Percentiles rank a stretch among this genome's conserved stretches.
phyloP scores from a whole-genome alignment of 2,113 vertebrate genomes.

The Crotalus helleri region DNA sequence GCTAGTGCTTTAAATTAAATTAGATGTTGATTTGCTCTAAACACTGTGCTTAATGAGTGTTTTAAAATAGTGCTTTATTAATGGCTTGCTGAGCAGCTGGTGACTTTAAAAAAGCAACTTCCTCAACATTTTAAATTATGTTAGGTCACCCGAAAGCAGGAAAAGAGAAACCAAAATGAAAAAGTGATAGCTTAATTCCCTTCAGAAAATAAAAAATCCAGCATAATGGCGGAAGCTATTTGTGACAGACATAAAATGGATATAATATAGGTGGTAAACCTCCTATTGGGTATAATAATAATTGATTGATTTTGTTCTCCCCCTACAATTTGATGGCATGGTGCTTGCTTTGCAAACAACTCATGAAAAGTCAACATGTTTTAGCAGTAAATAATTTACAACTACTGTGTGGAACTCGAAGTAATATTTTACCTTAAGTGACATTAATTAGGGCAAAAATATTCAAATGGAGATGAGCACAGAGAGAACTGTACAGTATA shows the following conservation, averaged over 20 bases:
- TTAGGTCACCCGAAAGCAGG: slow-evolving; percentile 29
- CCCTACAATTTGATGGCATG: slow-evolving; percentile 50
- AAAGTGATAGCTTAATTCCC: slow-evolving; percentile 59
- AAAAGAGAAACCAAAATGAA: slow-evolving; percentile 55
- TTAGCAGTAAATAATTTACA: slow-evolving; percentile 70
- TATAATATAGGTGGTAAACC: slow-evolving; percentile 66
- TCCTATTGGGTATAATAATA: slow-evolving; percentile 68
- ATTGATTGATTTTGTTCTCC: slow-evolving; percentile 63
- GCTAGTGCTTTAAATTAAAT: slow-evolving; percentile 43
- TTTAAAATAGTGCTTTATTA: slow-evolving; percentile 50
- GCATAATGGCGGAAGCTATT: slow-evolving; percentile 68
- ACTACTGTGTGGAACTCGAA: slow-evolving; percentile 41
- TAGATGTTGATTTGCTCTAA: slow-evolving; percentile 18
- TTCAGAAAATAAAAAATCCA: slow-evolving; percentile 65
- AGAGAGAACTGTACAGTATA: slow-evolving; percentile 39
- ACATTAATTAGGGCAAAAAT: slow-evolving; percentile 69
- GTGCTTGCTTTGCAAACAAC: slow-evolving; percentile 68
- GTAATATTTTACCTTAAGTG: slow-evolving; percentile 66
- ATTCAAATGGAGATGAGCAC: slow-evolving; percentile 54
- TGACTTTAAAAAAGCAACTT: slow-evolving; percentile 17
- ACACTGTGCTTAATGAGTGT: slow-evolving; percentile 41
- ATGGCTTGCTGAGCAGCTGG: slow-evolving; percentile 46
- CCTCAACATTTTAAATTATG: slow-evolving; percentile 46
- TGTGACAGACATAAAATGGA: slow-evolving; percentile 65
- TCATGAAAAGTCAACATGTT: slow-evolving; percentile 68